Base-by-base conservation (phyloP, 2,797 vertebrate species). In the Silurus aristotelis region DNA sequence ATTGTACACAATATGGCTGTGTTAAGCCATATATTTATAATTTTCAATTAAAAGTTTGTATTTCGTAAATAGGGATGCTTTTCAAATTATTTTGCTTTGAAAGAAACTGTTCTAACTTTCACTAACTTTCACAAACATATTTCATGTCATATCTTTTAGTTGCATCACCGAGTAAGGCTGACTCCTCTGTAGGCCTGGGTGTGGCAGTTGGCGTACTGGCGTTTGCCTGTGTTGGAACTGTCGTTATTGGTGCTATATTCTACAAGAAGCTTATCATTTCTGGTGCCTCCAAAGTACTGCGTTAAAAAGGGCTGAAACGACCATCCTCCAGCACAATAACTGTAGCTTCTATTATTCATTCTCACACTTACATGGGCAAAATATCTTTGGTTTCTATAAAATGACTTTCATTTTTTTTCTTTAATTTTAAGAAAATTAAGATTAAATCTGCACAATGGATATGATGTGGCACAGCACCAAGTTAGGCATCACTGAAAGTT, bases 171-270 rank as follows among this genome's bases (percentile, higher is more conserved):
- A 56, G 46, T 19, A 83, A 6, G 0, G 20, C 60, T 12, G 70
- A 90, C 20, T 85, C 92, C 6, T 80, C 89, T 8, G 84, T 89
- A 0, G 93, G 94, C 31, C 90, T 96, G 0, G 92, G 93, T 1
- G 91, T 92, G 22, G 92, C 94, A 4, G 94, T 96, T 2, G 94
- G 94, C 0, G 55, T 96, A 82, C 88, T 96, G 10, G 90, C 93
- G 38, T 90, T 94, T 20, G 89, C 83, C 55, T 94, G 92, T 84
- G 5, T 94, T 2, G 78, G 90, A 31, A 91, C 89, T 64, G 64
- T 94, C 52, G 79, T 79, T 63, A 88, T 91, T 46, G 93, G 90
- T 73, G 88, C 87, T 19, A 61, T 95, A 83, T 89, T 95, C 89
- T 95, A 94, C 91, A 95, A 90, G 90, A 92, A 83, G 89, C 86